Evolutionary conservation across 2,888 invertebrate species (phyloP).

Genomic region (Lithophane leautieri): DNA sequence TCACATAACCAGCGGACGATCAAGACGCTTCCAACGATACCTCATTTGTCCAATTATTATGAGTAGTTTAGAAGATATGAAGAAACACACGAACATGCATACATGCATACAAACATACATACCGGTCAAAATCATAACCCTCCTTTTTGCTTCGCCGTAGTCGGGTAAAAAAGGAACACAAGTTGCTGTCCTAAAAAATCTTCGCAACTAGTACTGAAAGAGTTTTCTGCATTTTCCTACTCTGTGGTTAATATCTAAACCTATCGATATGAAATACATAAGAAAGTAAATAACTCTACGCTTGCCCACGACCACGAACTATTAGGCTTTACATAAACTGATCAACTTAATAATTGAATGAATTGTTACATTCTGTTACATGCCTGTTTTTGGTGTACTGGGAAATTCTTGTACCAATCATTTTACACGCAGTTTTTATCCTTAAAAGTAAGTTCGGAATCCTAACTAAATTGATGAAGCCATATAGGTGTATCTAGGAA

Average conservation of each 20-base stretch:
- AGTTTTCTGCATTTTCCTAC: conserved; percentile 14
- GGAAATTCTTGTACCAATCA: conserved; percentile 33
- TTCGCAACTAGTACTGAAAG: neutral
- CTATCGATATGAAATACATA: conserved; percentile 29
- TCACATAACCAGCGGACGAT: no score
- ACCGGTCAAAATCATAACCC: no score
- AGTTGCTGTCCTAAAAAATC: neutral
- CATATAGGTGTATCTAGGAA: neutral
- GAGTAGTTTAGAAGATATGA: no score
- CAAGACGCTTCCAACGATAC: no score
- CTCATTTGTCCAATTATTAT: no score
- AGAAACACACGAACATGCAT: no score
- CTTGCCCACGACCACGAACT: conserved; percentile 21
- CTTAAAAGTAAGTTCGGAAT: conserved; percentile 14
- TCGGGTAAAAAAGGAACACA: no score
- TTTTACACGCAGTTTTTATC: conserved; percentile 28
- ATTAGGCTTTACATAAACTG: conserved; percentile 34
- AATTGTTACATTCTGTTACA: conserved; percentile 52
- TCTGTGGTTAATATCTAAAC: neutral
- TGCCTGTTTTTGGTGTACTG: conserved; percentile 35
- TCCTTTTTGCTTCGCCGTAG: no score
- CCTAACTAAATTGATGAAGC: neutral
- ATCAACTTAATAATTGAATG: conserved; percentile 57
- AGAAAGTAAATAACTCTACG: conserved; percentile 44
- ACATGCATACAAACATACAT: no score